phyloP scores from a whole-genome alignment of 1,140 invertebrate species.

The Lordiphosa stackelbergi region DNA sequence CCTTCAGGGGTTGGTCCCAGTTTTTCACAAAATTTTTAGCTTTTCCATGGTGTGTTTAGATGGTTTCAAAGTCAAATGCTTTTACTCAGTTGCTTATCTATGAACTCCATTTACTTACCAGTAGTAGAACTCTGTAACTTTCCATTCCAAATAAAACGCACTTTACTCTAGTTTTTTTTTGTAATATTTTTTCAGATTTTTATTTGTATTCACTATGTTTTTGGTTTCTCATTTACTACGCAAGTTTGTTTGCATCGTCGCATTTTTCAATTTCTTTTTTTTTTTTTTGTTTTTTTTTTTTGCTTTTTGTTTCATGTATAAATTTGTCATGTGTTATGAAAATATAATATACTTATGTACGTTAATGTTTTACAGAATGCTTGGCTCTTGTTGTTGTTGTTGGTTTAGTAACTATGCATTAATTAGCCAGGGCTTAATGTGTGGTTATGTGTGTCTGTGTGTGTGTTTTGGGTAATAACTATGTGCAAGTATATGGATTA shows the following conservation, averaged over 20 bases:
- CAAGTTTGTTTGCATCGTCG: slow-evolving; percentile 66
- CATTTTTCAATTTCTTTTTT: slow-evolving; percentile 45
- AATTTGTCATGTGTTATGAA: slow-evolving; percentile 75
- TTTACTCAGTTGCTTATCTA: too few species aligned
- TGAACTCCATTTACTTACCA: too few species aligned
- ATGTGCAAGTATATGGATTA: slow-evolving; percentile 44
- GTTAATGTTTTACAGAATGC: slow-evolving; percentile 72
- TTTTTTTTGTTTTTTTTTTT: slow-evolving; percentile 34
- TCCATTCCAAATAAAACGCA: slow-evolving; percentile 50
- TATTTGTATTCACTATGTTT: slow-evolving; percentile 72
- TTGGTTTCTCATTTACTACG: slow-evolving; percentile 68
- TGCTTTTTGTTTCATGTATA: slow-evolving; percentile 57
- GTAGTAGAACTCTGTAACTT: neutral
- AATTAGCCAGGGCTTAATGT: slow-evolving; percentile 48
- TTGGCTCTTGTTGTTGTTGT: slow-evolving; percentile 51
- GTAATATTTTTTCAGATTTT: slow-evolving; percentile 57
- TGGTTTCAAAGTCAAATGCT: too few species aligned
- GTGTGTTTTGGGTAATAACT: slow-evolving; percentile 28
- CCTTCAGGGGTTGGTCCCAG: too few species aligned
- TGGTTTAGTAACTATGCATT: slow-evolving; percentile 68
- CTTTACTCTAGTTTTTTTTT: slow-evolving; percentile 50
- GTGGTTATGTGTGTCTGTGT: slow-evolving; percentile 7
- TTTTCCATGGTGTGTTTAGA: too few species aligned
- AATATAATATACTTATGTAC: slow-evolving; percentile 75
- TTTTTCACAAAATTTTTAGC: too few species aligned